Conservation (phyloP, 2,113 vertebrate genomes). For the Chloropsis cyanopogon region DNA sequence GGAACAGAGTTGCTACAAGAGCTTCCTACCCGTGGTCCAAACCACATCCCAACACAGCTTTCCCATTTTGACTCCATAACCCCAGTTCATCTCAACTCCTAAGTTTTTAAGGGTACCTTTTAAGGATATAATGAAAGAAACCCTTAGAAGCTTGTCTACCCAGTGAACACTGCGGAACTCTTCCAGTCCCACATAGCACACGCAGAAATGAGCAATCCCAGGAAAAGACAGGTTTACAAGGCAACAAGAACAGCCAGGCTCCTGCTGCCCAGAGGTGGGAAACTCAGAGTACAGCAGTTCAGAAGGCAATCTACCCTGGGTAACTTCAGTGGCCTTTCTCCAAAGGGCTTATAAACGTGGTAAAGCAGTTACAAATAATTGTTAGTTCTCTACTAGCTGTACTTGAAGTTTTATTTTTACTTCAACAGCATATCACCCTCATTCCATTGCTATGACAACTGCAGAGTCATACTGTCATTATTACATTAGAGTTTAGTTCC, state of each 20-base stretch:
- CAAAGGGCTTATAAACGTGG: not conserved
- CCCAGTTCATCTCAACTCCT: not conserved
- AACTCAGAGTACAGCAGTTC: not conserved
- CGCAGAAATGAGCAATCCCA: rapidly evolving
- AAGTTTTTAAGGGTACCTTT: not conserved
- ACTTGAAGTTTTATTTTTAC: not conserved
- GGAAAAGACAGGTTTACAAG: not conserved
- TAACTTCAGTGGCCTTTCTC: not conserved
- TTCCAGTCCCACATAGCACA: not conserved
- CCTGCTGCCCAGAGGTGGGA: not conserved
- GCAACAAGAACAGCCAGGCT: not conserved
- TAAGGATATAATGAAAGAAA: not conserved
- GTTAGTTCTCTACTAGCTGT: not conserved
- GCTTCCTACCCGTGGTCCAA: not conserved
- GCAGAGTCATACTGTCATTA: not conserved
- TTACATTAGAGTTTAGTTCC: not conserved
- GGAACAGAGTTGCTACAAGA: not conserved
- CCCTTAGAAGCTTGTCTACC: not conserved
- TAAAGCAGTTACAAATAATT: not conserved
- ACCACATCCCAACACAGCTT: not conserved
- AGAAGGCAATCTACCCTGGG: not conserved
- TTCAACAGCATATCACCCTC: not conserved
- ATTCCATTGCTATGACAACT: not conserved
- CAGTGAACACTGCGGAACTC: not conserved
- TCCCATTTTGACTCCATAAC: not conserved